Conservation (phyloP, 2,113 vertebrate species). For the Alethe diademata region DNA sequence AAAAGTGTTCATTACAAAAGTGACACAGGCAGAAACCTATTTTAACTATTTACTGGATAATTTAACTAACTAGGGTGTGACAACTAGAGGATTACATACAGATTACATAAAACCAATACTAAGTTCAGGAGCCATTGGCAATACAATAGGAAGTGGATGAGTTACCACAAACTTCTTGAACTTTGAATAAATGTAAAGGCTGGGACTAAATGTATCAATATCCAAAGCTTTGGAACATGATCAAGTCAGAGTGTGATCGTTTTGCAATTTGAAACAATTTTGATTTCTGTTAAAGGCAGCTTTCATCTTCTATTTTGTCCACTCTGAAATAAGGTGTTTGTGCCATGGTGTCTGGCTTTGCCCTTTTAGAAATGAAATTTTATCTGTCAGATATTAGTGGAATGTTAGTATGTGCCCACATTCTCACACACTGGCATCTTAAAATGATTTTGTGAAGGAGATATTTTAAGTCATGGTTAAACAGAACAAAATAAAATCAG, state of each 20-base stretch:
- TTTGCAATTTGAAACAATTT: conserved; percentile 7
- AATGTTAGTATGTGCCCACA: not conserved
- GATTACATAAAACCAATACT: not conserved
- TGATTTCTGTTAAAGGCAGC: not conserved
- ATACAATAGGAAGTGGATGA: not conserved
- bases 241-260: not conserved
- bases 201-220: not conserved
- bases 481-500: not conserved
- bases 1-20: not conserved
- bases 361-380: not conserved
- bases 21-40: not conserved
- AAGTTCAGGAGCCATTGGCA: not conserved
- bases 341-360: not conserved
- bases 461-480: not conserved
- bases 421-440: not conserved
- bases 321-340: not conserved
- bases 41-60: not conserved
- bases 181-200: not conserved
- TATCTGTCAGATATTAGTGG: not conserved
- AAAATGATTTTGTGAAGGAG: not conserved
- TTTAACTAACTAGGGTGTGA: not conserved
- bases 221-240: not conserved
- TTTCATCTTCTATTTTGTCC: not conserved
- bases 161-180: not conserved
- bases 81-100: not conserved